Evolutionary conservation across 2,113 vertebrate genomes (phyloP).

Genomic region (Polyodon spathula): DNA sequence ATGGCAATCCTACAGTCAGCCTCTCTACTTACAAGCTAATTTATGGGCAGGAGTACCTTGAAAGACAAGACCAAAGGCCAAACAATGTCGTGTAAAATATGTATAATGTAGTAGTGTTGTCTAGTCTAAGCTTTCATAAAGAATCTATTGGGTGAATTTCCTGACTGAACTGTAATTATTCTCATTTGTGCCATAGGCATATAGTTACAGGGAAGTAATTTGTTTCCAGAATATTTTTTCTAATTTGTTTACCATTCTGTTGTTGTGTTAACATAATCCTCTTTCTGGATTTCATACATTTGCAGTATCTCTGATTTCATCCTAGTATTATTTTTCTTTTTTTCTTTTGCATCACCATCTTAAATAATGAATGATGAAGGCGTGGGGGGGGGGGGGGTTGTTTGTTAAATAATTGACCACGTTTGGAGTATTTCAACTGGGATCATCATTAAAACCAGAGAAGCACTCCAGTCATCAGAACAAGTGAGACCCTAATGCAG

Average conservation of each 20-base stretch:
- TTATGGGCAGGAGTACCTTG: too few relatives aligned
- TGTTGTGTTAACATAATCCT: background rate
- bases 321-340: background rate
- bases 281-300: background rate
- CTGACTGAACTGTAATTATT: too few relatives aligned
- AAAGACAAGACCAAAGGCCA: too few relatives aligned
- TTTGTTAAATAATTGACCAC: conserved; percentile 17
- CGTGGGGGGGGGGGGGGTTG: background rate
- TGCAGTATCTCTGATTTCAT: too few relatives aligned
- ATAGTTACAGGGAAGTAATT: too few relatives aligned
- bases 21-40: too few relatives aligned
- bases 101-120: too few relatives aligned
- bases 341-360: conserved; percentile 9
- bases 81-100: too few relatives aligned
- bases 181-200: too few relatives aligned
- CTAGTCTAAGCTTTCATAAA: too few relatives aligned
- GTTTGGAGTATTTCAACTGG: conserved; percentile 11
- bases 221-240: background rate
- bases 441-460: conserved; percentile 14
- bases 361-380: conserved; percentile 16
- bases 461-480: conserved; percentile 9
- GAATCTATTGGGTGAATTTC: too few relatives aligned
- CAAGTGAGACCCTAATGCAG: conserved; percentile 10
- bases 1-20: too few relatives aligned
- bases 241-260: background rate